A percentile compares a stretch with the other conserved stretches of the same genome.
These are phyloP conservation scores for Semibalanus balanoides DNA, from an alignment of 1,140 invertebrate genomes.

Conservation along the genomic window DNA sequence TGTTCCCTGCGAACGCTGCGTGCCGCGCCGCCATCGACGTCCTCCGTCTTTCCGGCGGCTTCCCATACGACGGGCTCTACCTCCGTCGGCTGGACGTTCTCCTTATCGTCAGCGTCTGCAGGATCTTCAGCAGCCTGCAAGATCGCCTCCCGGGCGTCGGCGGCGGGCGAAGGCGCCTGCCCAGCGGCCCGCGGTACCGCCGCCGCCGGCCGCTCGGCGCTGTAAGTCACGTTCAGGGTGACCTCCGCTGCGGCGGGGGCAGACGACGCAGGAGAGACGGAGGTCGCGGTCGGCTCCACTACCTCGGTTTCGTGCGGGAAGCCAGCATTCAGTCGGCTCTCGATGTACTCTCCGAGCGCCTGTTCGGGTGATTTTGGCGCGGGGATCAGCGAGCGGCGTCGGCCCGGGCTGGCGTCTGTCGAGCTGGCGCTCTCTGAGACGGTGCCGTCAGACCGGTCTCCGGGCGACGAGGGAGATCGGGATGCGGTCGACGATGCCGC, in stretches of 20 bases:
- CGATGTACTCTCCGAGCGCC: not conserved
- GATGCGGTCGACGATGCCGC: not conserved
- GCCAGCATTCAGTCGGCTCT: not conserved
- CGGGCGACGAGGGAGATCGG: not conserved
- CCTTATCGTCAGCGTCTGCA: not conserved
- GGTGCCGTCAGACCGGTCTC: too few species aligned
- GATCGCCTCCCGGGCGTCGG: too few species aligned
- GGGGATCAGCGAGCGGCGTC: not conserved
- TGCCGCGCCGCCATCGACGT: not conserved
- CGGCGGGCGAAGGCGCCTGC: too few species aligned
- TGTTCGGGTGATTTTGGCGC: not conserved
- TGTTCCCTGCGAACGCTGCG: not conserved
- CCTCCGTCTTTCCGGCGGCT: not conserved
- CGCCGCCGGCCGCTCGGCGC: not conserved
- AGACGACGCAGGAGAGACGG: too few species aligned
- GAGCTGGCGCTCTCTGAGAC: not conserved
- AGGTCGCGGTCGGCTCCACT: not conserved
- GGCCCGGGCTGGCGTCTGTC: not conserved
- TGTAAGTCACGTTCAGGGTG: not conserved
- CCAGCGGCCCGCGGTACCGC: too few species aligned
- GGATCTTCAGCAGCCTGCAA: too few species aligned
- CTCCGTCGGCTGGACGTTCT: not conserved
- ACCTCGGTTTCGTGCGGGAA: not conserved
- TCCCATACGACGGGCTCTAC: not conserved
- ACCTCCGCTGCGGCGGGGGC: too few species aligned